Evolutionary conservation across 1,140 invertebrate genomes (phyloP).

Genomic region (Mercenaria mercenaria): DNA sequence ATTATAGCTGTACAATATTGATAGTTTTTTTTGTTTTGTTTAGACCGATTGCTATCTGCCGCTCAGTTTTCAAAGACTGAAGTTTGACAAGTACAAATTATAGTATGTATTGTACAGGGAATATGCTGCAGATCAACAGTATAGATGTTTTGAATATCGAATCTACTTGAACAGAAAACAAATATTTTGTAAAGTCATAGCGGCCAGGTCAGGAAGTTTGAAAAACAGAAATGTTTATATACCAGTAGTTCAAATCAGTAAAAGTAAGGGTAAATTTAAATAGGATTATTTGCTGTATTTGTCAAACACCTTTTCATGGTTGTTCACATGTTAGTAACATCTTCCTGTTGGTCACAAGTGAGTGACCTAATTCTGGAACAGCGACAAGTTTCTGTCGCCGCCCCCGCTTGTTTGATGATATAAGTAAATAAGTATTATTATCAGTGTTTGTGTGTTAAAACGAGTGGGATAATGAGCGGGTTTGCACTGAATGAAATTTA

Average conservation of each 20-base stretch:
- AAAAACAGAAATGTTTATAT: not conserved
- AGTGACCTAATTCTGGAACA: constrained; percentile 17
- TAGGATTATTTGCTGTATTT: not conserved
- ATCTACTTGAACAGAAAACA: not conserved
- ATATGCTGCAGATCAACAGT: not conserved
- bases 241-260: not conserved
- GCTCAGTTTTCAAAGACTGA: not conserved
- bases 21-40: too few relatives aligned
- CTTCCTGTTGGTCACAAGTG: constrained; percentile 20
- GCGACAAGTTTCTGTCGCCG: not conserved
- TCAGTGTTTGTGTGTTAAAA: constrained; percentile 25
- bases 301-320: not conserved
- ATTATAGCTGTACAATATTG: too few relatives aligned
- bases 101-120: not conserved
- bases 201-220: not conserved
- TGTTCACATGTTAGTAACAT: constrained; percentile 25
- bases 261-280: not conserved
- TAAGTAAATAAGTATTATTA: constrained; percentile 27
- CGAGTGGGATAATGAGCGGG: constrained; percentile 5
- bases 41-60: too few relatives aligned
- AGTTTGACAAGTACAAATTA: not conserved
- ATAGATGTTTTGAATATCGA: not conserved
- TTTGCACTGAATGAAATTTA: not conserved
- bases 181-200: constrained; percentile 10
- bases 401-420: constrained; percentile 10